Base-by-base conservation (phyloP, 1,140 invertebrate genomes). In the Scaptodrosophila lebanonensis region DNA sequence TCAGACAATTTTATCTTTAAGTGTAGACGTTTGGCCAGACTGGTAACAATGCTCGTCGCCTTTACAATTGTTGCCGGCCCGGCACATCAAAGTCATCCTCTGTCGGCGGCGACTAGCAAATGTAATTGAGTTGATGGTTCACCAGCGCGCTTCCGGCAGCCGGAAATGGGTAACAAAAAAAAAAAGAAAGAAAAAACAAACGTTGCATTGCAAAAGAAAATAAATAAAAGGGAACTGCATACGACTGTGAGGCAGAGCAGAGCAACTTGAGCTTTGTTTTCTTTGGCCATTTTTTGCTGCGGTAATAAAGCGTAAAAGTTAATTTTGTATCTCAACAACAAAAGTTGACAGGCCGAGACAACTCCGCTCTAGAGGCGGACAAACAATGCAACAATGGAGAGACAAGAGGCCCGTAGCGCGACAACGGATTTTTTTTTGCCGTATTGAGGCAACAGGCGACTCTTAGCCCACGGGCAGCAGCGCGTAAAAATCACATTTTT, bases 291-390 rank as follows among this genome's bases (percentile, higher is more conserved):
- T 71, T 62, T 72, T 38, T 38, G 15, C 17, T 59, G 66, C 29
- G 63, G 73, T 79, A 79, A 77, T 72, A 77, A 79, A 77, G 73
- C 72, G 64, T 79, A 68, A 79, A 79, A 79, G 67, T 72, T 72
- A 72, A 79, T 79, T 79, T 65, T 40, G 63, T 58, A 51, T 58
- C 64, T 53, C 61, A 42, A 15, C 7, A 42, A 27, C 22, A 40
- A 36, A 20, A 59, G 53, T 63, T 63, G 60, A 50, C 53, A 63
- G 58, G 56, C 43, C 44, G 27, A 17, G 52, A 43, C 44, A 54
- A 54, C 29, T 50, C 42, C 44, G 45, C 17, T 29, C 39, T 17
- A 16, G 29, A 11, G 32, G 50, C 45, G n/a, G n/a, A n/a, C 9
- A 38, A 58, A 51, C 53, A 32, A 49, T 47, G 47, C 33, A 17